phyloP scores from a whole-genome alignment of 2,113 vertebrate genomes.

The Pollimyrus isidori region DNA sequence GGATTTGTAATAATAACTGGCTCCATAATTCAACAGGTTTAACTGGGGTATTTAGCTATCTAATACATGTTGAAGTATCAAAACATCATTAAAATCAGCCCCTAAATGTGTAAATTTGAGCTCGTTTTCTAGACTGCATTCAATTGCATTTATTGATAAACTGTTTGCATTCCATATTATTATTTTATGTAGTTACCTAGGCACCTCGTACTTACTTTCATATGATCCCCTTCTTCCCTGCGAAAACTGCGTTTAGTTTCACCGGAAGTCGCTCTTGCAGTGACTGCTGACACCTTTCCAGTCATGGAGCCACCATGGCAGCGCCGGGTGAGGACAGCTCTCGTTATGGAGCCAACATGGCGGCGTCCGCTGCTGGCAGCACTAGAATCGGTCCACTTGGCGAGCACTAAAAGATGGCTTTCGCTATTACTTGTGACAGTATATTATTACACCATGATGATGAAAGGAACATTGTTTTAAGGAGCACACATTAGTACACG shows the following conservation, averaged over 20 bases:
- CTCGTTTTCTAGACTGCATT: neutral
- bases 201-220: neutral
- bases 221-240: neutral
- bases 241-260: neutral
- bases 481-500: neutral
- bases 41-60: neutral
- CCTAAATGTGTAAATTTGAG: neutral
- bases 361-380: neutral
- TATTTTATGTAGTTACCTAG: neutral
- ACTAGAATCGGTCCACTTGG: neutral
- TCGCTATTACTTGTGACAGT: neutral
- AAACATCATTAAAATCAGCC: neutral
- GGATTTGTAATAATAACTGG: neutral
- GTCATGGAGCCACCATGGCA: constrained; percentile 71
- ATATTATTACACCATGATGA: neutral
- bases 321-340: constrained; percentile 54
- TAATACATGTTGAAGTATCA: neutral
- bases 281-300: neutral
- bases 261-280: constrained; percentile 37
- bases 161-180: neutral
- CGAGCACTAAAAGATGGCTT: neutral
- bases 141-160: neutral
- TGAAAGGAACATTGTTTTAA: neutral
- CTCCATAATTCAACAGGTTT: neutral
- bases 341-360: neutral